Evolutionary conservation across 2,888 invertebrate genomes (phyloP), one percentile per base, ranked within the genome.

Genomic region (Pogonocherus hispidulus): DNA sequence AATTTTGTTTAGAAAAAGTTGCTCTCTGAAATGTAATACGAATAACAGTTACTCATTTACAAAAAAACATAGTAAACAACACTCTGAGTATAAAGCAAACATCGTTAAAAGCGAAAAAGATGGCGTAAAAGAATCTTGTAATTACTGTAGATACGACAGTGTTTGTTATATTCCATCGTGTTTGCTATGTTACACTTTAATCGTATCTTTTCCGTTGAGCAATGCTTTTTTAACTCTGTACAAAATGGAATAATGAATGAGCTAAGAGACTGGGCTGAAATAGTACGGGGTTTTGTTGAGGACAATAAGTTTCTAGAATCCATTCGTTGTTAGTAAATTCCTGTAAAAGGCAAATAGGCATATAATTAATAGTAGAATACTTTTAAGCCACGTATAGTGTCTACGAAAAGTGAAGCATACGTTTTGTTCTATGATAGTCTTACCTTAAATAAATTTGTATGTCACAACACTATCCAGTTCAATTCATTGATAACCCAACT

Each of bases 241-340:
- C 37, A 19, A 70, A 67, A 67, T 67, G 63, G 63, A 70, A 70
- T 70, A 70, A 70, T 67, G 67, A 70, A 70, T 66, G 67, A 67
- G 63, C 4, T 32, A 35, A 19, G 55, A 55, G 37, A 55, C 4
- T 37, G 20, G n/a, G 37, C 18, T 18, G 20, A 11, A 19, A 18
- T 54, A 55, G 35, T 35, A 19, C 16, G 55, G 54, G 35, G 35
- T 35, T 35, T 54, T 35, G 9, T 32, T 32, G 11, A 11, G 11
- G 32, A 32, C 8, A 32, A 32, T 11, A 32, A 2, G 32, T 8
- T 9, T 32, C 11, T 9, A 32, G 32, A 32, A 32, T 32, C 11
- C 32, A 32, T 32, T 0, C 32, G 9, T 32, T 32, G 32, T 8
- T 32, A 32, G 11, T 32, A 11, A 11, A 2, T 0, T 9, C 9